These are phyloP conservation scores for Drosophila monieri DNA, from an alignment of 2,888 invertebrate species.

Conservation along the genomic window DNA sequence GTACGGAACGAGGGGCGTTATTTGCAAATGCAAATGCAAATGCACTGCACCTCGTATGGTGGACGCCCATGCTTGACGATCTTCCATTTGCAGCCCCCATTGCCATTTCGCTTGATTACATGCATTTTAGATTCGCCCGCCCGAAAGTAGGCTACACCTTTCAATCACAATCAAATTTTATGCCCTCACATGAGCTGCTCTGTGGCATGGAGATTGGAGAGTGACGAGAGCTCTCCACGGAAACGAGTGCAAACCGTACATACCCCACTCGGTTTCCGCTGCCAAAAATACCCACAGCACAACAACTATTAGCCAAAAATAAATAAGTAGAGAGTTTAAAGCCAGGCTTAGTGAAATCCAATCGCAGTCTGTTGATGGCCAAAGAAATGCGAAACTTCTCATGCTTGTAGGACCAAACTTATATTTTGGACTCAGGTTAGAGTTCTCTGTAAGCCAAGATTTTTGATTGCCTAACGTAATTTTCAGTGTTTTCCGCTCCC, in stretches of 20 bases:
- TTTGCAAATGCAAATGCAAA: conserved; percentile 55
- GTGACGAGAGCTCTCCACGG: conserved; percentile 20
- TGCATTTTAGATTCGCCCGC: conserved; percentile 75
- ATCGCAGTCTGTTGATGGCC: background rate
- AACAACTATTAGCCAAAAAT: conserved; percentile 29
- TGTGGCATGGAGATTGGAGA: conserved; percentile 6
- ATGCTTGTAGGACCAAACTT: background rate
- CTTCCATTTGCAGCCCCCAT: conserved; percentile 40
- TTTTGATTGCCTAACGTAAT: background rate
- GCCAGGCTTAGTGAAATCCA: conserved; percentile 4
- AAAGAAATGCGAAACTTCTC: background rate
- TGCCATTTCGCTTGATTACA: conserved; percentile 76
- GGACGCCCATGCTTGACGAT: background rate
- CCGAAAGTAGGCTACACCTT: conserved; percentile 79
- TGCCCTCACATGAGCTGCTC: conserved; percentile 46
- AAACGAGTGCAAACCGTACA: conserved; percentile 29
- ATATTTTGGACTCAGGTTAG: background rate
- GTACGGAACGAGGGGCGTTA: conserved; percentile 21
- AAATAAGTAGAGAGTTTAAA: too few relatives aligned
- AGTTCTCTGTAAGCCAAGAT: background rate
- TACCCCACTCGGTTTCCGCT: conserved; percentile 59
- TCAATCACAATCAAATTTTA: conserved; percentile 79
- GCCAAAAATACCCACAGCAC: conserved; percentile 36
- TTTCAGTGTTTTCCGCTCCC: background rate
- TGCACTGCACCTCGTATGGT: conserved; percentile 9